A percentile compares a stretch with the other conserved stretches of the same genome.
Conservation (phyloP, 2,888 invertebrate species). For the Cetonia aurata region DNA sequence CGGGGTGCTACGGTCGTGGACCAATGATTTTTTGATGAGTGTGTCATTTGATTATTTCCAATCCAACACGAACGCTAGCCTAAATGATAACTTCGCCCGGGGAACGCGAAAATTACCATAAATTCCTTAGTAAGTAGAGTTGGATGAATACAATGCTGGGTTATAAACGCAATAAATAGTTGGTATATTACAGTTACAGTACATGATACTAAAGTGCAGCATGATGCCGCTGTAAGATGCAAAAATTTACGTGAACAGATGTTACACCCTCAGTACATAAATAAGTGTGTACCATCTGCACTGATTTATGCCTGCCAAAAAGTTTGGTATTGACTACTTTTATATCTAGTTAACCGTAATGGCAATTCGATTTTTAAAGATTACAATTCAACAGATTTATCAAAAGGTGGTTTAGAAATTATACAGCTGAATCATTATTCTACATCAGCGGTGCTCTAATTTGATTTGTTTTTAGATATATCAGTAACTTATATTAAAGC, state of each 20-base stretch:
- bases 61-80: slow-evolving; percentile 17
- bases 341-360: too few relatives aligned
- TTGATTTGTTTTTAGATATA: neutral
- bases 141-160: slow-evolving; percentile 12
- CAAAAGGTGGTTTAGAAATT: too few relatives aligned
- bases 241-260: slow-evolving; percentile 26
- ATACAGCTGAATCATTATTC: too few relatives aligned
- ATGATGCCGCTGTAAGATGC: neutral
- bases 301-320: too few relatives aligned
- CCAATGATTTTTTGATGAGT: slow-evolving; percentile 37
- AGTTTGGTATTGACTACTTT: too few relatives aligned
- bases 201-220: slow-evolving; percentile 6
- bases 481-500: neutral
- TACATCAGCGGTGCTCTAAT: too few relatives aligned
- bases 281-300: too few relatives aligned
- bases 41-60: slow-evolving; percentile 35
- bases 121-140: slow-evolving; percentile 26
- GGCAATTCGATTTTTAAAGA: too few relatives aligned
- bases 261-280: neutral
- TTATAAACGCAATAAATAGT: slow-evolving; percentile 4
- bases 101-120: slow-evolving; percentile 22
- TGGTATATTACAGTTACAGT: too few relatives aligned
- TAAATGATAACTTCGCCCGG: slow-evolving; percentile 23
- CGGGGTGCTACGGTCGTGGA: slow-evolving; percentile 22
- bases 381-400: too few relatives aligned